Percentiles rank a stretch among this genome's conserved stretches.
phyloP scores from a whole-genome alignment of 2,888 invertebrate species.

The Marasmarcha lunaedactyla region DNA sequence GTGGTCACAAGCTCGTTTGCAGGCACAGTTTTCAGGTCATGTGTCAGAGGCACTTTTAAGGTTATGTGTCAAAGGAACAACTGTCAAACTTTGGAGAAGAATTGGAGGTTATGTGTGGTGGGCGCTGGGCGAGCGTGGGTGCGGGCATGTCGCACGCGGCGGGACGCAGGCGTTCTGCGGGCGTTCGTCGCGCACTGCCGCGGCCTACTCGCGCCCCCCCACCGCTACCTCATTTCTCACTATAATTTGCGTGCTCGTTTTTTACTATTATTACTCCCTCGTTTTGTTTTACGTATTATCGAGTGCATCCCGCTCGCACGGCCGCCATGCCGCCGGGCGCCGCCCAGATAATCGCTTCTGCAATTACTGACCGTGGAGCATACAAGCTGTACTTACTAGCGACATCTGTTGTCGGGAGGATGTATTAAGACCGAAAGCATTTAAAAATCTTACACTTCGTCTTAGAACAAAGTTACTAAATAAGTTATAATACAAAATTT shows the following conservation, averaged over 20 bases:
- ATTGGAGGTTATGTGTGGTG: too few species aligned
- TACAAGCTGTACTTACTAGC: conserved; percentile 28
- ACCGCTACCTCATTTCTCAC: conserved; percentile 71
- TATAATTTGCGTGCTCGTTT: conserved; percentile 71
- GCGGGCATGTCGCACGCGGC: not conserved
- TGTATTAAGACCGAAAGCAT: conserved; percentile 2
- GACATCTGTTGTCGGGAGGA: conserved; percentile 56
- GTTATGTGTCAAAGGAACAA: too few species aligned
- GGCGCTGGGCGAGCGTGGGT: not conserved
- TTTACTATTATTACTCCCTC: conserved; percentile 71
- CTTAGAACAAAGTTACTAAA: too few species aligned
- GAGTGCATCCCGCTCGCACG: conserved; percentile 71
- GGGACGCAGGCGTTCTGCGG: not conserved
- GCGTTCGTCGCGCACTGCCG: conserved; percentile 18
- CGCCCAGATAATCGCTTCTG: conserved; percentile 67
- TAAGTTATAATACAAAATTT: too few species aligned
- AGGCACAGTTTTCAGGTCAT: not conserved
- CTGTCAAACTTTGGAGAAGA: too few species aligned
- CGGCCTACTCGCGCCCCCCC: conserved; percentile 51
- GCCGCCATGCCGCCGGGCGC: conserved; percentile 64
- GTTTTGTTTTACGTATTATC: conserved; percentile 71
- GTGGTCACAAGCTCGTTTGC: not conserved
- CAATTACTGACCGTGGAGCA: conserved; percentile 47
- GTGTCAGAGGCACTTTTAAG: not conserved
- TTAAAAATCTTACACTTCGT: not conserved